Conservation (phyloP, 1,140 invertebrate species). For the Dinothrombium tinctorium region DNA sequence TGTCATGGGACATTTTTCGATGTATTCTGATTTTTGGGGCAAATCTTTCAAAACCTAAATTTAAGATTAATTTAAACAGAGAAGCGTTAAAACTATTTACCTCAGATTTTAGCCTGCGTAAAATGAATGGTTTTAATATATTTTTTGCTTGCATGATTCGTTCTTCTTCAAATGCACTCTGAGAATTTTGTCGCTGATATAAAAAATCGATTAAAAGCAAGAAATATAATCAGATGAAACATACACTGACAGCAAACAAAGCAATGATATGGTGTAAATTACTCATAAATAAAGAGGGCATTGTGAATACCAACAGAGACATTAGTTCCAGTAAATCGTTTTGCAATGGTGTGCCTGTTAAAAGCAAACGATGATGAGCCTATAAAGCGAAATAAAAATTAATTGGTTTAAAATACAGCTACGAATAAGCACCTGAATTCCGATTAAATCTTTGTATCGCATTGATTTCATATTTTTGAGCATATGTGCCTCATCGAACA, state of each 20-base stretch:
- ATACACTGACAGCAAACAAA: slow-evolving; percentile 40
- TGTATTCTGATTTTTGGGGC: slow-evolving; percentile 47
- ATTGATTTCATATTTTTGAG: slow-evolving; percentile 85
- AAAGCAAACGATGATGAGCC: slow-evolving; percentile 50
- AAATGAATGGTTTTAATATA: slow-evolving; percentile 86
- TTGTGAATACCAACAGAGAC: slow-evolving; percentile 80
- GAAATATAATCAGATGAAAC: slow-evolving; percentile 7
- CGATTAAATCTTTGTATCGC: slow-evolving; percentile 60
- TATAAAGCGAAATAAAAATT: slow-evolving; percentile 18
- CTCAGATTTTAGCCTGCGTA: slow-evolving; percentile 75
- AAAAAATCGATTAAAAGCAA: too few relatives aligned
- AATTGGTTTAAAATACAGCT: not conserved
- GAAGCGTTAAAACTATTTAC: too few relatives aligned
- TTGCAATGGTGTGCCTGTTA: slow-evolving; percentile 81
- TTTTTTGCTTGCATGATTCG: slow-evolving; percentile 73
- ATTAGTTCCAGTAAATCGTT: slow-evolving; percentile 88
- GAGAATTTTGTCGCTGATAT: slow-evolving; percentile 21
- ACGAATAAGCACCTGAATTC: slow-evolving; percentile 21
- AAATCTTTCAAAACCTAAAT: slow-evolving; percentile 40
- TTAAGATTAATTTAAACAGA: too few relatives aligned
- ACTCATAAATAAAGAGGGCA: slow-evolving; percentile 74
- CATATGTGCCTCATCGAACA: slow-evolving; percentile 96
- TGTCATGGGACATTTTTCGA: slow-evolving; percentile 36
- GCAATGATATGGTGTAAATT: slow-evolving; percentile 66
- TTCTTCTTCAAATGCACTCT: slow-evolving; percentile 47